These are phyloP conservation scores for Telmatherina bonti DNA, from an alignment of 2,797 vertebrate species.

Conservation along the genomic window DNA sequence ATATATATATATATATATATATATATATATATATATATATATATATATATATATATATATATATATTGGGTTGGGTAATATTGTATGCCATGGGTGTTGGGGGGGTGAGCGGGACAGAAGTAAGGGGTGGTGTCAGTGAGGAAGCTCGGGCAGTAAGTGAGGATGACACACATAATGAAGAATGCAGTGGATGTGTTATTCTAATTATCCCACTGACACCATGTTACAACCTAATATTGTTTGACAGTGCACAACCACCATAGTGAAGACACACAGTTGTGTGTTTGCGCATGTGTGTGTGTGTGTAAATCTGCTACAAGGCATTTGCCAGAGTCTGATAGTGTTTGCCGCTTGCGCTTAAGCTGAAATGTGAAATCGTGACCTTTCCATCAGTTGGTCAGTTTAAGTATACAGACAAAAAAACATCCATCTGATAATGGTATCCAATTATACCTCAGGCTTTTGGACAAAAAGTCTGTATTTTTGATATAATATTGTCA, in stretches of 20 bases:
- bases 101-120: neutral
- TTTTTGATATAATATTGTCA: neutral
- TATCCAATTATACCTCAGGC: neutral
- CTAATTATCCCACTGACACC: constrained; percentile 73
- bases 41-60: no score
- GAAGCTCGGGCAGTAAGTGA: constrained; percentile 62
- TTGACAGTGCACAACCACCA: constrained; percentile 72
- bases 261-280: constrained; percentile 41
- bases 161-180: constrained; percentile 79
- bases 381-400: constrained; percentile 46
- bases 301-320: constrained; percentile 38
- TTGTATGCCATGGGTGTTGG: constrained; percentile 32
- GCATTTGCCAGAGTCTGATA: constrained; percentile 48
- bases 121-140: constrained; percentile 40
- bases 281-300: constrained; percentile 25
- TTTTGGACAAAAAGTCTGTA: neutral
- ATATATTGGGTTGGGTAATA: no score
- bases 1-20: no score
- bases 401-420: neutral
- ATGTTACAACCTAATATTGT: constrained; percentile 66
- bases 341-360: constrained; percentile 51
- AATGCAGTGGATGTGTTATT: constrained; percentile 75
- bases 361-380: constrained; percentile 43
- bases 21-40: no score
- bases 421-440: neutral